Percentiles rank a stretch among this genome's conserved stretches.
phyloP scores from a whole-genome alignment of 2,113 vertebrate species.

The Panthera tigris region DNA sequence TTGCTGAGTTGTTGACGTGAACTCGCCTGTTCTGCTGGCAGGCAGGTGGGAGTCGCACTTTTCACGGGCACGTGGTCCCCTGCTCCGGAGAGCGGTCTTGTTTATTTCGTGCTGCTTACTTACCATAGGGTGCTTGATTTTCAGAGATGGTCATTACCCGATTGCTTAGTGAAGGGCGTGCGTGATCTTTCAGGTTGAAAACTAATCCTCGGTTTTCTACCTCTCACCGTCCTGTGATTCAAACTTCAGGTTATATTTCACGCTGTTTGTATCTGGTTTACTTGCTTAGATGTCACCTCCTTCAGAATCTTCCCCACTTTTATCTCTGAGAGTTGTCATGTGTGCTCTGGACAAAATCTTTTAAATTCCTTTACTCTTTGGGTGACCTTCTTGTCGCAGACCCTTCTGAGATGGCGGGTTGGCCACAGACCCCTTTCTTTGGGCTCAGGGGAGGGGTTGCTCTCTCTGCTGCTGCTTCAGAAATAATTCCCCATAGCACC shows the following conservation, averaged over 20 bases:
- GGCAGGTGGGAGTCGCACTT: fast-evolving
- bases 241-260: background rate
- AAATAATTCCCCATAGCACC: background rate
- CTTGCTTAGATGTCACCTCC: background rate
- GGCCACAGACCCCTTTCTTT: background rate
- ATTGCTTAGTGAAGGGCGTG: background rate
- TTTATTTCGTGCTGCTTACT: too few relatives aligned
- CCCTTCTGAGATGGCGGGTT: background rate
- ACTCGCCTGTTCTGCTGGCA: fast-evolving
- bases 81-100: fast-evolving
- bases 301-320: background rate
- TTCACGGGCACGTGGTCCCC: too few relatives aligned
- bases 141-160: background rate
- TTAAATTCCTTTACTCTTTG: background rate
- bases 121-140: background rate
- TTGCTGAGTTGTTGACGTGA: background rate
- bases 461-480: background rate
- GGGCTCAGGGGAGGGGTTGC: background rate
- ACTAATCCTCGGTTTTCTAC: background rate
- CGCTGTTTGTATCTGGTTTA: background rate
- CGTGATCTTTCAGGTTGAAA: background rate
- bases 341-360: background rate
- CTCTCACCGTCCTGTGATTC: background rate
- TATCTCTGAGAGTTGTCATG: background rate
- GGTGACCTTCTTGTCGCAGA: background rate